These are phyloP conservation scores for Tetheella fluctuosa DNA, from an alignment of 2,888 invertebrate genomes.

Conservation along the genomic window DNA sequence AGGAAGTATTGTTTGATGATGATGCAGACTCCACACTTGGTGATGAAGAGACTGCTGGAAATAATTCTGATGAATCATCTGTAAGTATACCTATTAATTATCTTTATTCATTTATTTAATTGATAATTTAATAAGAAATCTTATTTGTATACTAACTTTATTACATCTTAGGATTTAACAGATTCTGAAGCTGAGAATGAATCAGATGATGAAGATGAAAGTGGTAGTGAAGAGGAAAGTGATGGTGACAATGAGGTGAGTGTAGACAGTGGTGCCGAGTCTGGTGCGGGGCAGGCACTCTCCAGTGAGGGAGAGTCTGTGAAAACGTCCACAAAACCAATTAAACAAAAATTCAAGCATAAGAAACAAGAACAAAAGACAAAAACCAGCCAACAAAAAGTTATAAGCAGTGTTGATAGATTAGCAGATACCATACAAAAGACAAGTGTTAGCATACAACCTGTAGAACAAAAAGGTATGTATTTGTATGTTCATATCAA, in stretches of 20 bases:
- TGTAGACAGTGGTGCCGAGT: conserved; percentile 76
- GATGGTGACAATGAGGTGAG: conserved; percentile 51
- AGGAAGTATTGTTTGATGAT: conserved; percentile 81
- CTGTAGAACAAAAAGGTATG: conserved; percentile 67
- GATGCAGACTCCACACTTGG: conserved; percentile 79
- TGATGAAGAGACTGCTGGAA: conserved; percentile 49
- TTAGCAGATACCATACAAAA: conserved; percentile 59
- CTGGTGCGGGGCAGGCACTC: conserved; percentile 52
- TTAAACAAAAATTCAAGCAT: conserved; percentile 23
- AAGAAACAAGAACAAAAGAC: conserved; percentile 25
- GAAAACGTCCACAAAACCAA: conserved; percentile 26
- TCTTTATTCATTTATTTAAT: neutral
- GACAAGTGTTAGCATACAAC: conserved; percentile 53
- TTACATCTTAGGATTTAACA: conserved; percentile 53
- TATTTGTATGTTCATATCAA: neutral
- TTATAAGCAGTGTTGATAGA: conserved; percentile 49
- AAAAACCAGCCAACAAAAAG: conserved; percentile 20
- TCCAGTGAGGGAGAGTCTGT: conserved; percentile 49
- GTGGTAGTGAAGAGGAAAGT: conserved; percentile 50
- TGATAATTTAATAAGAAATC: neutral
- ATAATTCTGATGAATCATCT: conserved; percentile 57
- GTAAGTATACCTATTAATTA: conserved; percentile 46
- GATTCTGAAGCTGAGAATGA: conserved; percentile 62
- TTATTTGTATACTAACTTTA: conserved; percentile 6
- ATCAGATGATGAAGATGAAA: conserved; percentile 51